Base-by-base conservation (phyloP, 2,888 invertebrate genomes). In the Phyto melanocephala region DNA sequence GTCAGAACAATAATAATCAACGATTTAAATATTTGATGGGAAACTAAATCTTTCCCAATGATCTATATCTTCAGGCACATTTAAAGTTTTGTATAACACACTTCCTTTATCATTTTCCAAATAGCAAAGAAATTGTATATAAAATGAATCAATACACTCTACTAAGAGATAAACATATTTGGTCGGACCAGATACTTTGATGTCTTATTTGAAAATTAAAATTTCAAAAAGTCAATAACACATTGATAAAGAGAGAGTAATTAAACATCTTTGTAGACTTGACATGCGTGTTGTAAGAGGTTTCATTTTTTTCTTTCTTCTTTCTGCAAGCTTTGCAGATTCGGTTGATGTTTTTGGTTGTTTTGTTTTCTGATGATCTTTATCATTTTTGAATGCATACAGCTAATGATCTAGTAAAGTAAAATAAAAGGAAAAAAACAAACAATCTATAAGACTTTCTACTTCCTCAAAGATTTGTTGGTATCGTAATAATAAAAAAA, bases 401-500 rank as follows among this genome's bases (percentile, higher is more conserved):
- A 89, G 89, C 90, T 89, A 89, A 90, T 90, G 90, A 89, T 89
- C 90, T 89, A 88, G 88, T 89, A 89, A 88, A 35, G 28, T 13
- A 62, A 35, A 62, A 11, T 71, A 10, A 52, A 50, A 58, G 37
- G n/a, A 63, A 65, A 13, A 70, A 68, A 15, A 75, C 78, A 86
- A 54, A 67, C 33, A 80, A 84, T 84, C 84, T 77, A 83, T 80
- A 82, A 84, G 84, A 83, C 68, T 79, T 79, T 83, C 81, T 74
- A 83, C 80, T 82, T 79, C 82, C 82, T 82, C 77, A 52, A 67
- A 82, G 65, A 71, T 60, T 45, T 56, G 58, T 50, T 68, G n/a
- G n/a, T 60, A 63, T 60, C 56, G n/a, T 33, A 50, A 58, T 45
- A 28, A 56, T 11, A 65, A 65, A 13, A 13, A 33, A 42, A 22